phyloP scores from a whole-genome alignment of 2,888 invertebrate species.

The Drosophila mulleri region DNA sequence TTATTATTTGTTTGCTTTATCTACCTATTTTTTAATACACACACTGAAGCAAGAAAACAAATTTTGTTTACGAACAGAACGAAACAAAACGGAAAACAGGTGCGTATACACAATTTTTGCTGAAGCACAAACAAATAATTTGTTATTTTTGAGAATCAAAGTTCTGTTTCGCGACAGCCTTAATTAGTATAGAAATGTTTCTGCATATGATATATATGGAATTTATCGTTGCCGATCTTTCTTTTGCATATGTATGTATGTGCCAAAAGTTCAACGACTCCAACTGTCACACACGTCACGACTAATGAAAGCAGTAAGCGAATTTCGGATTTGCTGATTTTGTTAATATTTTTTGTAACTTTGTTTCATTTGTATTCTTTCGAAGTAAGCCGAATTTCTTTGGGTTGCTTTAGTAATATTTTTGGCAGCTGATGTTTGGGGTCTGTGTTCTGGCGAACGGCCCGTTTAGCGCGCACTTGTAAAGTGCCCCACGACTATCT shows the following conservation, averaged over 20 bases:
- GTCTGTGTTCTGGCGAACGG: constrained; percentile 63
- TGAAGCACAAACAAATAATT: constrained; percentile 22
- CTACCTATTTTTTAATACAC: background rate
- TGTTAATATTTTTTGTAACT: background rate
- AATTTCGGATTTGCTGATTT: constrained; percentile 3
- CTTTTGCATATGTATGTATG: background rate
- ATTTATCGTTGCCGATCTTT: background rate
- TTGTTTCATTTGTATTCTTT: background rate
- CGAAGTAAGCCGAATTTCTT: background rate
- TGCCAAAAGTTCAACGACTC: constrained; percentile 57
- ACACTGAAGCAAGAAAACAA: constrained; percentile 20
- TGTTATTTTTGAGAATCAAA: constrained; percentile 23
- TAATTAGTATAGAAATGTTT: constrained; percentile 7
- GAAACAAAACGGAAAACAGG: constrained; percentile 45
- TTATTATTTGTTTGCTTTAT: background rate
- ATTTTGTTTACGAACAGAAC: constrained; percentile 70
- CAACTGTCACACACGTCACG: constrained; percentile 35
- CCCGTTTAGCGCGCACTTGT: constrained; percentile 61
- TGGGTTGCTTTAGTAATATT: background rate
- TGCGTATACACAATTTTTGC: constrained; percentile 22
- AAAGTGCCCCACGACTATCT: constrained; percentile 40
- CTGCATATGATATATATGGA: constrained; percentile 3
- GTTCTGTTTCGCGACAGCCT: constrained; percentile 19
- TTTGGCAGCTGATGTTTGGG: constrained; percentile 41
- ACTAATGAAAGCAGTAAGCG: constrained; percentile 41